Evolutionary conservation across 2,888 invertebrate genomes (phyloP).

Genomic region (Synergus laeviventris): DNA sequence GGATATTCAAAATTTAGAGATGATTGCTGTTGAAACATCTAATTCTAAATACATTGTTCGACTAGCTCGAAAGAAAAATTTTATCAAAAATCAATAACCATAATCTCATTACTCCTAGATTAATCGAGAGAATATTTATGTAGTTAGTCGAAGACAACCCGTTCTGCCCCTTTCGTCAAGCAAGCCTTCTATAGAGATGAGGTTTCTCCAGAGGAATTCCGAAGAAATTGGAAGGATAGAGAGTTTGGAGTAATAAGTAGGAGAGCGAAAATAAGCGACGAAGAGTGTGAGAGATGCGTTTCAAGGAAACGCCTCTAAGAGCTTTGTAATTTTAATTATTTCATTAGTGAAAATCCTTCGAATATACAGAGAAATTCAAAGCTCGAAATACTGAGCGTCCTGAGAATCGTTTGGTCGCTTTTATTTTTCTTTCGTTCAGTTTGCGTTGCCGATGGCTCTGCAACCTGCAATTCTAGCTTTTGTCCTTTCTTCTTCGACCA

Average conservation of each 20-base stretch:
- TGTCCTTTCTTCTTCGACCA: slow-evolving; percentile 45
- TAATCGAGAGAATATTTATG: not conserved
- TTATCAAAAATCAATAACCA: not conserved
- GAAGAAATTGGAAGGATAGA: slow-evolving; percentile 40
- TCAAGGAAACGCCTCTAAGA: slow-evolving; percentile 39
- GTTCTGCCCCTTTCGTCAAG: not conserved
- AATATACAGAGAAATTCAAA: slow-evolving; percentile 55
- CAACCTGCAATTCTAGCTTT: slow-evolving; percentile 40
- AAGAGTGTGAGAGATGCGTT: slow-evolving; percentile 19
- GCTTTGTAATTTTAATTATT: slow-evolving; percentile 64
- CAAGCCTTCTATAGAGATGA: not conserved
- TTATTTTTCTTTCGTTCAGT: slow-evolving; percentile 52
- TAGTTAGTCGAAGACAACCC: not conserved
- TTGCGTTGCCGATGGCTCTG: slow-evolving; percentile 25
- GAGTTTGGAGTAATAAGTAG: slow-evolving; percentile 37
- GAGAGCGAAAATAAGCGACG: slow-evolving; percentile 40
- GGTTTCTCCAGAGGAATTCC: slow-evolving; percentile 7
- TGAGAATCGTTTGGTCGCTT: slow-evolving; percentile 45
- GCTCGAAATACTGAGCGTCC: slow-evolving; percentile 32
- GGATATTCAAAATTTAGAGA: too few species aligned
- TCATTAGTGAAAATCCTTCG: slow-evolving; percentile 61
- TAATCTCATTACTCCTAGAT: not conserved
- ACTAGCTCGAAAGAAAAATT: too few species aligned
- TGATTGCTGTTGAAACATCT: too few species aligned
- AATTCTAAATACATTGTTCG: too few species aligned